Evolutionary conservation across 2,888 invertebrate species (phyloP).

Genomic region (Drosophila putrida): DNA sequence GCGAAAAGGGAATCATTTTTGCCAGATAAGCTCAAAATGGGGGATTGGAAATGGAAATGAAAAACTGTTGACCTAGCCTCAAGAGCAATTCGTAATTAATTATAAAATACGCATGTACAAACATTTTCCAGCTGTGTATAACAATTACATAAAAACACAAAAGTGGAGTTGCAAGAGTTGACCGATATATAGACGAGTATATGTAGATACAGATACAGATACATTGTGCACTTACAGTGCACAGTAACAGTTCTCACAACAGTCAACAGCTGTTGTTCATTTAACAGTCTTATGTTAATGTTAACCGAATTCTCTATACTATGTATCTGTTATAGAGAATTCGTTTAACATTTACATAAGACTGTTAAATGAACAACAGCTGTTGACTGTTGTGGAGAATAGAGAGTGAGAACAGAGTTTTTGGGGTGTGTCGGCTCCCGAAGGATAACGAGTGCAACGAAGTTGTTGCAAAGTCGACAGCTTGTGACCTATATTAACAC

Average conservation of each 20-base stretch:
- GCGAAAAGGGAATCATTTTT: constrained; percentile 14
- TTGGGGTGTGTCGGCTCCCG: constrained; percentile 46
- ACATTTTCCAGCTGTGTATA: constrained; percentile 24
- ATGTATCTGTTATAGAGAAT: too few relatives aligned
- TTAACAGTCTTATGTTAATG: too few relatives aligned
- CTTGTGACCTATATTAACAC: constrained; percentile 67
- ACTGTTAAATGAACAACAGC: constrained; percentile 47
- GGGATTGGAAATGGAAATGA: neutral
- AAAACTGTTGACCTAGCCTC: constrained; percentile 56
- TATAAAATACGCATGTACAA: constrained; percentile 25
- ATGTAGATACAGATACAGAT: constrained; percentile 38
- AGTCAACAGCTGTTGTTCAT: too few relatives aligned
- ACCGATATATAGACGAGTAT: constrained; percentile 48
- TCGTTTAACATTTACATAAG: constrained; percentile 30
- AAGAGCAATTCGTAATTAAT: constrained; percentile 49
- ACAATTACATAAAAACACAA: constrained; percentile 10
- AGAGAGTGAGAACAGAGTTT: neutral
- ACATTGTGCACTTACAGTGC: constrained; percentile 21
- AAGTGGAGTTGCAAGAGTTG: constrained; percentile 33
- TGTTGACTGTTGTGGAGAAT: constrained; percentile 15
- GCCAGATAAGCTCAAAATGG: constrained; percentile 17
- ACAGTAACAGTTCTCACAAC: constrained; percentile 13
- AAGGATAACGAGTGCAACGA: constrained; percentile 72
- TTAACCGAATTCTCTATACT: too few relatives aligned
- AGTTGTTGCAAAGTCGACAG: constrained; percentile 53